Evolutionary conservation across 2,113 vertebrate genomes (phyloP), one percentile per base, ranked within the genome.

Genomic region (Capricornis sumatraensis): DNA sequence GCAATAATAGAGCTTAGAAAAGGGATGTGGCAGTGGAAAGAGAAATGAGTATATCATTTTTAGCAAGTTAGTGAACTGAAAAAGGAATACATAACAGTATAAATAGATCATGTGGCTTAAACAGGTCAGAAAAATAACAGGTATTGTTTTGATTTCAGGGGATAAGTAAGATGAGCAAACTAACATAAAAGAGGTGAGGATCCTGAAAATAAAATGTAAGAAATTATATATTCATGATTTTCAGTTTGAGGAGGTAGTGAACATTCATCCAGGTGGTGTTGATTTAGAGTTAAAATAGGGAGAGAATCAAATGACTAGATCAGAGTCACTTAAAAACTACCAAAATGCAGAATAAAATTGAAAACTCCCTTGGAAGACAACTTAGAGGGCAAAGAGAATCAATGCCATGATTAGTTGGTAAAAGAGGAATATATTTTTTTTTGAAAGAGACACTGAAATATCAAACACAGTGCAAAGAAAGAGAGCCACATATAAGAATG

Each of bases 401-500:
- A 25, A 25, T 90, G n/a, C 23, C 55, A 90, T 93, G 55, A 87
- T 83, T 87, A 96, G 33, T 19, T 52, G 58, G 58, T 60, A 53
- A 92, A 92, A 71, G 53, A 78, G 74, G 58, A 95, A 81, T 30
- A 90, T 53, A 89, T 15, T 36, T 27, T 82, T 82, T 89, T 89
- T 55, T 64, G 47, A 92, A 57, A 92, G 47, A 78, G 88, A 92
- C 28, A 92, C 16, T 94, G 60, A 71, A 96, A 93, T 36, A 60
- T 96, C 86, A 90, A 91, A 94, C 30, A 87, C 45, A 96, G 79
- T 83, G 52, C 13, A 97, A 96, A 25, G 85, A 79, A 81, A 64
- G 64, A 92, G 55, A 95, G 27, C 9, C 87, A 96, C 43, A 93
- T 87, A 3, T 40, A 27, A 36, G 36, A 58, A n/a, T 92, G 27